Percentiles rank a stretch among this genome's conserved stretches.
These are phyloP conservation scores for Seriola quinqueradiata DNA, from an alignment of 2,113 vertebrate genomes.

Conservation along the genomic window DNA sequence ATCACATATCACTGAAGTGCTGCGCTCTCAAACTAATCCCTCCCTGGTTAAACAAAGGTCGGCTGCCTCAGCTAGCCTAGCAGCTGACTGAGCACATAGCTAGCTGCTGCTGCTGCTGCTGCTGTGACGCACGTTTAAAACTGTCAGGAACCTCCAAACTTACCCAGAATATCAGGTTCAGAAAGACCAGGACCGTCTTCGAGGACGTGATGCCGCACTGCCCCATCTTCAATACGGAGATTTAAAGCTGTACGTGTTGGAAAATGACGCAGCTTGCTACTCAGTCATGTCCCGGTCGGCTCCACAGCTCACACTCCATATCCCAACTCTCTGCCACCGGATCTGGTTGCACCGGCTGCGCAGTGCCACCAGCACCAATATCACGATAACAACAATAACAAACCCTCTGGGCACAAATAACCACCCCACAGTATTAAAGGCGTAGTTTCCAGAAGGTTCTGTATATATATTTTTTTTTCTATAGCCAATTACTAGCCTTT, in stretches of 20 bases:
- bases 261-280: constrained; percentile 23
- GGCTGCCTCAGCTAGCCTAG: constrained; percentile 17
- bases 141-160: constrained; percentile 60
- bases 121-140: constrained; percentile 53
- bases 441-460: background rate
- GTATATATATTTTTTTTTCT: background rate
- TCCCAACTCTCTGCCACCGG: background rate
- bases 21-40: background rate
- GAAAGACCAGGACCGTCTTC: constrained; percentile 95
- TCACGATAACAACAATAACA: constrained; percentile 6
- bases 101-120: constrained; percentile 8
- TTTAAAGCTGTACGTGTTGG: constrained; percentile 60
- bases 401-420: background rate
- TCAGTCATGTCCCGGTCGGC: constrained; percentile 47
- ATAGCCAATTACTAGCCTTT: background rate
- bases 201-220: constrained; percentile 95
- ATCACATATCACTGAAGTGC: background rate
- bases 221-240: constrained; percentile 71
- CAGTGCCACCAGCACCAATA: constrained; percentile 42
- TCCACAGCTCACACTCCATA: constrained; percentile 22
- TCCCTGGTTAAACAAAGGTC: constrained; percentile 30
- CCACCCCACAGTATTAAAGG: background rate
- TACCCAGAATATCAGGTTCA: constrained; percentile 98
- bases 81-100: constrained; percentile 29
- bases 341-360: background rate